Base-by-base conservation (phyloP, 2,888 invertebrate species). In the Phyto melanocephala region DNA sequence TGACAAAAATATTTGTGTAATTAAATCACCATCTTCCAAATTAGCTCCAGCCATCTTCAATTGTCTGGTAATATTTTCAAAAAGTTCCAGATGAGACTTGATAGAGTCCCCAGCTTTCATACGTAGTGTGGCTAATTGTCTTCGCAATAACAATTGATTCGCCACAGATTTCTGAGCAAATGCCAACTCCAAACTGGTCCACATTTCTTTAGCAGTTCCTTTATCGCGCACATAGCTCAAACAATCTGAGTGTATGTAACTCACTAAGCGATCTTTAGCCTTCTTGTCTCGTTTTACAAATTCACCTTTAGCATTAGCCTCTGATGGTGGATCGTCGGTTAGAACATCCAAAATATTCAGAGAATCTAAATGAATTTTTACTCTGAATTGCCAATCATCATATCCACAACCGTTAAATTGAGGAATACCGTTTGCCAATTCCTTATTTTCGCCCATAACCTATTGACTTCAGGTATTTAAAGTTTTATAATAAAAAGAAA, bases 351-450 rank as follows among this genome's bases (percentile, higher is more conserved):
- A 35, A 24, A 52, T 22, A 54, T 47, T 54, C 20, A 72, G n/a
- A 10, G 71, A 47, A 17, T 60, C 71, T 24, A 72, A 50, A 20
- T 58, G 45, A 42, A 17, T 72, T 15, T 35, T 47, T 7, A 72
- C 42, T 35, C 71, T 58, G 37, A 72, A 72, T 50, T 60, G 50
- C 47, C 58, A 72, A n/a, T 71, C 37, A 54, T 71, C 71, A 40
- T 58, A 71, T 4, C 33, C 58, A 33, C 33, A 72, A 72, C 28
- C 54, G 33, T 54, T 33, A 33, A 54, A 54, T 54, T 54, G 54
- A 2, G 54, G 28, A 54, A 54, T 72, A 60, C 71, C 60, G 28
- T 50, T 60, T 33, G 33, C 22, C 28, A 58, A 70, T 58, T 70
- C 58, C 33, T 60, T 60, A 37, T 35, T 72, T 40, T 60, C 22